Percentiles rank a stretch among this genome's conserved stretches.
Evolutionary conservation across 2,888 invertebrate species (phyloP).

Genomic region (Coleophora deauratella): DNA sequence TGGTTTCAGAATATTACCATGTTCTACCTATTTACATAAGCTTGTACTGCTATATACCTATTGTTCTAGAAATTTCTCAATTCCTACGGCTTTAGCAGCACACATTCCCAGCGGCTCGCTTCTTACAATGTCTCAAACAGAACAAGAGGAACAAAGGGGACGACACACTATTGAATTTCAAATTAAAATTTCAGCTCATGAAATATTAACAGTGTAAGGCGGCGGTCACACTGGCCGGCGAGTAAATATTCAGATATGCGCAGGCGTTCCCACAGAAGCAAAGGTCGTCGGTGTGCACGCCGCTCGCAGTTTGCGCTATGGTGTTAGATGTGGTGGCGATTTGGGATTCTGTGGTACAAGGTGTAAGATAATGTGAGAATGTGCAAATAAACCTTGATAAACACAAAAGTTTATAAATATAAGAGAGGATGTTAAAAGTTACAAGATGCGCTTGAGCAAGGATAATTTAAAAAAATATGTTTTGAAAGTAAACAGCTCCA

Average conservation of each 20-base stretch:
- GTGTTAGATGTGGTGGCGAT: slow-evolving; percentile 35
- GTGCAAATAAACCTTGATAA: no score
- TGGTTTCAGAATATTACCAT: no score
- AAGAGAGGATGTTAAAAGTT: no score
- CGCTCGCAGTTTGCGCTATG: slow-evolving; percentile 38
- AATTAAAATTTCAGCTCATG: slow-evolving; percentile 54
- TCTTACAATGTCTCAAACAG: slow-evolving; percentile 6
- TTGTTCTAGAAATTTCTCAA: not conserved
- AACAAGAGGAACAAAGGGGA: slow-evolving; percentile 15
- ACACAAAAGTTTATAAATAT: no score
- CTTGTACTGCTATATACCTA: not conserved
- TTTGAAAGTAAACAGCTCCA: no score
- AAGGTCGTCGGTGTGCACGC: slow-evolving; percentile 44
- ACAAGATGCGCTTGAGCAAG: no score
- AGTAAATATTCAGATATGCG: slow-evolving; percentile 49
- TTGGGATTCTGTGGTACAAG: slow-evolving; percentile 20
- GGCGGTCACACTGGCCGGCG: slow-evolving; percentile 30
- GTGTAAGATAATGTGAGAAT: slow-evolving; percentile 17
- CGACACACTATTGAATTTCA: slow-evolving; percentile 35
- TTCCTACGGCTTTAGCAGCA: not conserved
- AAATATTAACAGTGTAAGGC: slow-evolving; percentile 56
- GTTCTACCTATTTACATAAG: no score
- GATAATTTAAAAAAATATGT: no score
- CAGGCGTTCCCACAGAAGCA: slow-evolving; percentile 38
- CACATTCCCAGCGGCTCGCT: no score